phyloP scores from a whole-genome alignment of 2,113 vertebrate species.

The Pelvicachromis taeniatus region DNA sequence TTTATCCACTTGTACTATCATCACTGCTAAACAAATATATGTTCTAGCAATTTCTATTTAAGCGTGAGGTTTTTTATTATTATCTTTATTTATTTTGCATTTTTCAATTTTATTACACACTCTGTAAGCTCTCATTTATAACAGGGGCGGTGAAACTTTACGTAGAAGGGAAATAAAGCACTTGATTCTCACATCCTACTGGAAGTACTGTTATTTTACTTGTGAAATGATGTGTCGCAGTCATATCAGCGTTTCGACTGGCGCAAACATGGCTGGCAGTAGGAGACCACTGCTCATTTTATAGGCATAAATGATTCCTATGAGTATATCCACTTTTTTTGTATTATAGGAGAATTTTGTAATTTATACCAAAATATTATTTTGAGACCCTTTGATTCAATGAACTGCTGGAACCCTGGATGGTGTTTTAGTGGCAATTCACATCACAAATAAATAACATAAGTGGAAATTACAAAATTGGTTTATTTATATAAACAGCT shows the following conservation, averaged over 20 bases:
- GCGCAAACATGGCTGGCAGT: not conserved
- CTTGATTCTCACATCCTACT: not conserved
- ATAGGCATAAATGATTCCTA: not conserved
- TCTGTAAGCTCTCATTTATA: not conserved
- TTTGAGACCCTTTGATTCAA: not conserved
- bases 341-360: not conserved
- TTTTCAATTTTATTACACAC: not conserved
- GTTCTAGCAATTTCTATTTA: not conserved
- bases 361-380: not conserved
- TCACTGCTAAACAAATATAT: not conserved
- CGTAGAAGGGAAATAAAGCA: not conserved
- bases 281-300: not conserved
- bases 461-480: slow-evolving; percentile 55
- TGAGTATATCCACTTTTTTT: not conserved
- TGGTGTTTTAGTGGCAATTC: not conserved
- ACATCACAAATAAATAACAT: not conserved
- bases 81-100: not conserved
- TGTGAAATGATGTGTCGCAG: not conserved
- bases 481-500: slow-evolving; percentile 68
- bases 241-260: not conserved
- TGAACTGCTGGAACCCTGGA: not conserved
- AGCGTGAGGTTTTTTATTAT: rapidly evolving
- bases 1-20: not conserved
- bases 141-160: not conserved
- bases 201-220: not conserved